Evolutionary conservation across 2,113 vertebrate genomes (phyloP).

Genomic region (Carettochelys insculpta): DNA sequence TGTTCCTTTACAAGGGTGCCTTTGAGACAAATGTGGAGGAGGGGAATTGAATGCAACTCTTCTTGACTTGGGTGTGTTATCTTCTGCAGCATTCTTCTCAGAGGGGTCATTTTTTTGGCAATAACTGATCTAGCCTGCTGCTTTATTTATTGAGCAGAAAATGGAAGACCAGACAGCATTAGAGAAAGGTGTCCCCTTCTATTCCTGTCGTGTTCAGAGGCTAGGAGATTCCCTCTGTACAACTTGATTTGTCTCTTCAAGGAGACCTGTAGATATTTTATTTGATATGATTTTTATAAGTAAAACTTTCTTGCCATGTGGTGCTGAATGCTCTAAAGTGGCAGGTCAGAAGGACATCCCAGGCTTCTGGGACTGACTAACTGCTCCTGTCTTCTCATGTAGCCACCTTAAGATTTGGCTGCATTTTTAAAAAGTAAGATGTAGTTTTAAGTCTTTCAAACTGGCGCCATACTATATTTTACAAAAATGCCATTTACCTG

Average conservation of each 20-base stretch:
- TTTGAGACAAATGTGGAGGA: background rate
- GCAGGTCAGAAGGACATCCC: background rate
- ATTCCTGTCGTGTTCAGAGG: background rate
- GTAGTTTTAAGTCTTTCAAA: background rate
- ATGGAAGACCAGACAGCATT: background rate
- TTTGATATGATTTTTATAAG: background rate
- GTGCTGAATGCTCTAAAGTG: background rate
- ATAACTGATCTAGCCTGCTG: background rate
- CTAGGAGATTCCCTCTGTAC: background rate
- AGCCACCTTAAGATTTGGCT: background rate
- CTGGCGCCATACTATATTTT: background rate
- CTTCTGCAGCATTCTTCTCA: background rate
- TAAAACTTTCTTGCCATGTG: background rate
- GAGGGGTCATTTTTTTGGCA: background rate
- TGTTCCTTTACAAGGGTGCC: conserved; percentile 49
- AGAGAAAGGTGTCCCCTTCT: background rate
- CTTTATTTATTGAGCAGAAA: fast-evolving
- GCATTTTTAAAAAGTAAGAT: background rate
- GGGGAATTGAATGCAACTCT: conserved; percentile 17
- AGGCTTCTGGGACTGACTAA: background rate
- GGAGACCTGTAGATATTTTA: background rate
- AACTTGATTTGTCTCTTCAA: background rate
- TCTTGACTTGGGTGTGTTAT: background rate
- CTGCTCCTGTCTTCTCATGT: background rate
- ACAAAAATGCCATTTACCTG: background rate